A percentile compares a stretch with the other conserved stretches of the same genome.
These are phyloP conservation scores for Andrena fulva DNA, from an alignment of 2,888 invertebrate species.

Conservation along the genomic window DNA sequence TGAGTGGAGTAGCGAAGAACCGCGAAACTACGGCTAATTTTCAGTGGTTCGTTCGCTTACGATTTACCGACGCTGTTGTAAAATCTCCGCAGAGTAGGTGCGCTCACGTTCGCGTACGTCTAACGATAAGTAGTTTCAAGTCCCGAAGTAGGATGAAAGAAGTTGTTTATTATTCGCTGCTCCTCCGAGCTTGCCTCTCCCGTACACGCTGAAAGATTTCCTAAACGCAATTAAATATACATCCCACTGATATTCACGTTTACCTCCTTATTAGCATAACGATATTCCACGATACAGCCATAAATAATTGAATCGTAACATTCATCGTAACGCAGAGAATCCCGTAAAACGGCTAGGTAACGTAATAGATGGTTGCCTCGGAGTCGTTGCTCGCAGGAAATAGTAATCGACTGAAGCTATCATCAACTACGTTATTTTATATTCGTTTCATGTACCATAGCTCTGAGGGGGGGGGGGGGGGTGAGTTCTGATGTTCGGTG, in stretches of 20 bases:
- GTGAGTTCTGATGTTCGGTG: slow-evolving; percentile 21
- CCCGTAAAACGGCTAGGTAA: slow-evolving; percentile 28
- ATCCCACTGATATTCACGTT: slow-evolving; percentile 9
- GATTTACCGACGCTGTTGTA: slow-evolving; percentile 33
- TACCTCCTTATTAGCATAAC: slow-evolving; percentile 29
- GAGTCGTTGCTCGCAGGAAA: slow-evolving; percentile 32
- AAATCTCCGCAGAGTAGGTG: neutral
- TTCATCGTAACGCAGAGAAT: slow-evolving; percentile 36
- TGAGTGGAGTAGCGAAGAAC: slow-evolving; percentile 60
- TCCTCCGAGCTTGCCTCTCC: neutral
- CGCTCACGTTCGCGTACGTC: neutral
- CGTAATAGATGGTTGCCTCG: slow-evolving; percentile 32
- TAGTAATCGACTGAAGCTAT: slow-evolving; percentile 38
- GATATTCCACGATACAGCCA: slow-evolving; percentile 10
- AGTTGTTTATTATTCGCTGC: slow-evolving; percentile 26
- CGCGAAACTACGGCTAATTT: slow-evolving; percentile 61
- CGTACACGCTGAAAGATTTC: neutral
- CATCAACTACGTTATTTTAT: slow-evolving; percentile 51
- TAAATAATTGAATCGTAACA: slow-evolving; percentile 56
- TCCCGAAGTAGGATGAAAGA: neutral
- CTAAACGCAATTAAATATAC: slow-evolving; percentile 23
- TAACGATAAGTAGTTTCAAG: neutral
- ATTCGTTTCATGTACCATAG: slow-evolving; percentile 39
- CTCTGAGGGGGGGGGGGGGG: neutral
- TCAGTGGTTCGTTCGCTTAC: slow-evolving; percentile 42